phyloP scores from a whole-genome alignment of 35 echinoderm and acorn worm species.

The Lytechinus pictus region DNA sequence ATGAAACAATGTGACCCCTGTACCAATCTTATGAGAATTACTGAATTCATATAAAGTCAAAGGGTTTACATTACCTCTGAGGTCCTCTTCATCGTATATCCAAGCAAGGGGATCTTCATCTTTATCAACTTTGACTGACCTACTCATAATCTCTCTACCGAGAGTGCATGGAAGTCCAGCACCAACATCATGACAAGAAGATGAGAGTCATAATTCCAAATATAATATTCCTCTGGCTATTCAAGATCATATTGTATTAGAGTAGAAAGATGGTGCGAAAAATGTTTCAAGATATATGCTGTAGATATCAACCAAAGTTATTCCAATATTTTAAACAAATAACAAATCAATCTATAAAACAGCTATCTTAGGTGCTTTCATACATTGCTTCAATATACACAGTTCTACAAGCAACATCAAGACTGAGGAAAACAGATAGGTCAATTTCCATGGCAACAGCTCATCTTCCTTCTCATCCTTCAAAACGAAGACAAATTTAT shows the following conservation, averaged over 20 bases:
- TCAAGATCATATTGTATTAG: not conserved
- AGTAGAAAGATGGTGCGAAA: not conserved
- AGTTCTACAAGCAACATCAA: not conserved
- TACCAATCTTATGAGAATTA: no score
- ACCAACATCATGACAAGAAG: not conserved
- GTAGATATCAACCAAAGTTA: not conserved
- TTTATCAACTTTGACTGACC: not conserved
- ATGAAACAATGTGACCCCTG: no score
- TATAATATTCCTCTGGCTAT: not conserved
- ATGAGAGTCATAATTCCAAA: not conserved
- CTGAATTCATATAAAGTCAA: no score
- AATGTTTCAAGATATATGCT: not conserved
- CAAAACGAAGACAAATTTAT: not conserved
- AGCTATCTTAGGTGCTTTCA: not conserved
- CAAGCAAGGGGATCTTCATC: constrained; percentile 21
- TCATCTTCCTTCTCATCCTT: not conserved
- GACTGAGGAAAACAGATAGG: not conserved
- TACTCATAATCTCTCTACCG: constrained; percentile 3
- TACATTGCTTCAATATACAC: not conserved
- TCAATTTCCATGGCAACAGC: not conserved
- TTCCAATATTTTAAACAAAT: no score
- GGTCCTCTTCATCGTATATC: constrained; percentile 29
- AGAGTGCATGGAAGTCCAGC: not conserved
- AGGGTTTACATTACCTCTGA: not conserved
- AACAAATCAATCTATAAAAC: no score